Conservation (phyloP, 1,140 invertebrate genomes). For the Marisa cornuarietis region DNA sequence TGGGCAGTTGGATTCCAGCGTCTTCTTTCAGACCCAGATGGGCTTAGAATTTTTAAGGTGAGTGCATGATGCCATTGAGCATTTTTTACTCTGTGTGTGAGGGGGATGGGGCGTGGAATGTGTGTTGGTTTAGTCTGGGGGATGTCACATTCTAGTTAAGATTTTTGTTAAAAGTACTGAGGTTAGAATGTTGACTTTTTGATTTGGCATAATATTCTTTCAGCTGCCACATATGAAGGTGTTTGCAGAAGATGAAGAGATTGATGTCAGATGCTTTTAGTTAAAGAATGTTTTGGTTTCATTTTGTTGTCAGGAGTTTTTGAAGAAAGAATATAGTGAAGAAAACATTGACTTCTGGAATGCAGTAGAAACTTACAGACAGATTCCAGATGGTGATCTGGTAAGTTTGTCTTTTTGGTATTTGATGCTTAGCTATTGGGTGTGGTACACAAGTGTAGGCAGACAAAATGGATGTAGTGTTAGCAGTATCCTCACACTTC, state of each 20-base stretch:
- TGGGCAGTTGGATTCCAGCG: constrained; percentile 93
- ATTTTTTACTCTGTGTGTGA: constrained; percentile 70
- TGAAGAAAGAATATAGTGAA: constrained; percentile 95
- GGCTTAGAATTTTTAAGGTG: constrained; percentile 89
- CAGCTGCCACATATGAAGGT: neutral
- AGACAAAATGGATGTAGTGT: no score
- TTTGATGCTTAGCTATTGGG: no score
- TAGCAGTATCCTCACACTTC: no score
- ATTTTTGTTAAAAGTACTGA: no score
- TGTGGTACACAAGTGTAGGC: no score
- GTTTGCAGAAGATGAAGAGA: neutral
- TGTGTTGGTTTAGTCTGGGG: no score
- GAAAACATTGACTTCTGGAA: constrained; percentile 98
- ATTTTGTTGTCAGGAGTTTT: constrained; percentile 78
- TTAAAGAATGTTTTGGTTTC: neutral
- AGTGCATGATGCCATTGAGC: constrained; percentile 71
- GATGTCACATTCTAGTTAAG: no score
- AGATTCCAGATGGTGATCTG: constrained; percentile 61
- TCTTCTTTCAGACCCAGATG: constrained; percentile 84
- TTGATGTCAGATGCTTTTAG: neutral
- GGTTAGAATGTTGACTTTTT: neutral
- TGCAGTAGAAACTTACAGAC: constrained; percentile 85
- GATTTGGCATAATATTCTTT: neutral
- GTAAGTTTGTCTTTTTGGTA: constrained; percentile 40
- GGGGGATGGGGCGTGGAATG: no score